A percentile compares a stretch with the other conserved stretches of the same genome.
Evolutionary conservation across 2,888 invertebrate species (phyloP).

Genomic region (Galerucella calmariensis): DNA sequence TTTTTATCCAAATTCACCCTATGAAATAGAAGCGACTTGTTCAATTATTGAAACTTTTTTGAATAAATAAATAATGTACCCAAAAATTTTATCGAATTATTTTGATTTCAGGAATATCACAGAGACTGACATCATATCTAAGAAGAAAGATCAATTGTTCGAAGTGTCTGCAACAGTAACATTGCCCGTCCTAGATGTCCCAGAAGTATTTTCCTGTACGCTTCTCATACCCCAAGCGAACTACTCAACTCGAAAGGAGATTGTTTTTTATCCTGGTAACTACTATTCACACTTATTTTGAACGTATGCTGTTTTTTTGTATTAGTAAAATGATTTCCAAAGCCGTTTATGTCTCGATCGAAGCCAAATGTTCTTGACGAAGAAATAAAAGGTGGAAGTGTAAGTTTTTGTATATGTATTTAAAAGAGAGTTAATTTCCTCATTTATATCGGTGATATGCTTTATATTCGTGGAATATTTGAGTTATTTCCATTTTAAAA

Average conservation of each 20-base stretch:
- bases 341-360: not conserved
- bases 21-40: too few species aligned
- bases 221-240: constrained; percentile 73
- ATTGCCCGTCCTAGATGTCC: constrained; percentile 69
- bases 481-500: too few species aligned
- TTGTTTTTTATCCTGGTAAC: constrained; percentile 69
- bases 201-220: constrained; percentile 73
- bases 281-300: constrained; percentile 1
- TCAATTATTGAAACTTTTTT: too few species aligned
- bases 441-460: not conserved
- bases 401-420: not conserved
- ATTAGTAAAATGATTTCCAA: too few species aligned
- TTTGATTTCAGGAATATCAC: constrained; percentile 56
- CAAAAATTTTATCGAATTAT: too few species aligned
- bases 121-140: constrained; percentile 56
- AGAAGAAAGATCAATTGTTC: constrained; percentile 69
- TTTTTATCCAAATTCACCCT: too few species aligned
- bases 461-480: not conserved
- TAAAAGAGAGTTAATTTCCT: not conserved
- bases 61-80: too few species aligned
- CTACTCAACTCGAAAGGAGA: constrained; percentile 71
- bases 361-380: not conserved
- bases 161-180: constrained; percentile 71
- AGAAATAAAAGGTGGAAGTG: not conserved
- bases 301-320: not conserved